These are phyloP conservation scores for Heliconius melpomene DNA, from an alignment of 1,140 invertebrate species.

Conservation along the genomic window DNA sequence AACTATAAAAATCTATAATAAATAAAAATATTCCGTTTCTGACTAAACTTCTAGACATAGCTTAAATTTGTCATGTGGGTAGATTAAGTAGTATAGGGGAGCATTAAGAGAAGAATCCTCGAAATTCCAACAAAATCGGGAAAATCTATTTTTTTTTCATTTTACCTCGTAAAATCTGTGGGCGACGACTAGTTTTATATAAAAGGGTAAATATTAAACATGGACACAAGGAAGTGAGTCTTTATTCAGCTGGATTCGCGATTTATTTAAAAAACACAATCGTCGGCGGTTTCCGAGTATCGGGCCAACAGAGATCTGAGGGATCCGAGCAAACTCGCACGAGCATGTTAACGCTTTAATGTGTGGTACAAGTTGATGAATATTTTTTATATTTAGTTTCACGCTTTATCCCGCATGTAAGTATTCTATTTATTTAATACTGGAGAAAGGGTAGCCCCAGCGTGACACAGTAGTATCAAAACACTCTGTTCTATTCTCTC, in stretches of 20 bases:
- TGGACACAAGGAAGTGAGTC: background rate
- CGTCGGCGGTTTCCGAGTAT: conserved; percentile 53
- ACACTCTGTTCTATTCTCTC: no score
- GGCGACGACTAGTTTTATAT: background rate
- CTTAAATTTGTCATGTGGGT: no score
- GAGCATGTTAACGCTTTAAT: conserved; percentile 53
- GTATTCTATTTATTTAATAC: no score
- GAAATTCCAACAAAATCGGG: no score
- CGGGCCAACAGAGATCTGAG: conserved; percentile 64
- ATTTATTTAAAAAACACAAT: conserved; percentile 65
- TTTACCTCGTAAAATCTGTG: no score
- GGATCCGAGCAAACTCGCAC: conserved; percentile 53
- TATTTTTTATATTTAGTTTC: background rate
- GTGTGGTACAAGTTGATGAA: conserved; percentile 28
- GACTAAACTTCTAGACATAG: no score
- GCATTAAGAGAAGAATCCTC: no score
- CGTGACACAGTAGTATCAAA: background rate
- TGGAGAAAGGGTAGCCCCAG: background rate
- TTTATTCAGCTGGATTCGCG: conserved; percentile 16
- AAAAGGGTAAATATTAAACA: background rate
- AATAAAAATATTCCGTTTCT: no score
- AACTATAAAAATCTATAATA: no score
- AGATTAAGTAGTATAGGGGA: no score
- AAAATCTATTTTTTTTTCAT: no score
- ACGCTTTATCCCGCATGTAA: background rate